A percentile compares a stretch with the other conserved stretches of the same genome.
Evolutionary conservation across 2,113 vertebrate genomes (phyloP).

Genomic region (Protobothrops mucrosquamatus): DNA sequence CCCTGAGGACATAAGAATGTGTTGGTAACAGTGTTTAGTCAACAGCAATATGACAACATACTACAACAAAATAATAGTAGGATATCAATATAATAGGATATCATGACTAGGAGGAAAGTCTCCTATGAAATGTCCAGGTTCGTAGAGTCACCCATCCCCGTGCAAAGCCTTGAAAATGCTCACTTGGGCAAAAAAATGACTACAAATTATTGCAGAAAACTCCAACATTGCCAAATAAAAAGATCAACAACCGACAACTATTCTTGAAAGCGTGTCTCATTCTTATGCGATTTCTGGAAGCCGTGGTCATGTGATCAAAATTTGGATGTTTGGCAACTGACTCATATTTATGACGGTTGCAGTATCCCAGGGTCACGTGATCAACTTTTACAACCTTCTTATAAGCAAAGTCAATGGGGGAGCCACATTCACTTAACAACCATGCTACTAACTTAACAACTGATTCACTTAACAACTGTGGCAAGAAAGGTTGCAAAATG

Average conservation of each 20-base stretch:
- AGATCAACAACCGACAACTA: not conserved
- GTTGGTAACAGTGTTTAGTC: slow-evolving; percentile 8
- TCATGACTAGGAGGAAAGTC: not conserved
- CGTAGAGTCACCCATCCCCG: not conserved
- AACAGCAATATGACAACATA: slow-evolving; percentile 15
- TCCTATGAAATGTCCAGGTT: not conserved
- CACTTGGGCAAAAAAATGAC: not conserved
- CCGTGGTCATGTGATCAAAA: no score
- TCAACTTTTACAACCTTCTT: not conserved
- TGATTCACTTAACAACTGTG: not conserved
- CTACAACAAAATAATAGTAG: slow-evolving; percentile 3
- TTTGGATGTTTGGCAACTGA: not conserved
- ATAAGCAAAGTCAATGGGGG: not conserved
- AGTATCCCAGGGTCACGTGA: not conserved
- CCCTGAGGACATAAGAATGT: slow-evolving; percentile 24
- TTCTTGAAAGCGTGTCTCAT: not conserved
- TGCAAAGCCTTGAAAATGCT: not conserved
- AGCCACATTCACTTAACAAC: not conserved
- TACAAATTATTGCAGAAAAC: not conserved
- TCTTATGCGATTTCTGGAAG: not conserved
- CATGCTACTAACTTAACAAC: not conserved
- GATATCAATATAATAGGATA: slow-evolving; percentile 6
- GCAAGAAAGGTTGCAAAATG: no score
- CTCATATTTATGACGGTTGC: not conserved
- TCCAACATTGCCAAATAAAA: not conserved